Percentiles rank a stretch among this genome's conserved stretches.
Evolutionary conservation across 2,797 vertebrate genomes (phyloP).

Genomic region (Octomys mimax): DNA sequence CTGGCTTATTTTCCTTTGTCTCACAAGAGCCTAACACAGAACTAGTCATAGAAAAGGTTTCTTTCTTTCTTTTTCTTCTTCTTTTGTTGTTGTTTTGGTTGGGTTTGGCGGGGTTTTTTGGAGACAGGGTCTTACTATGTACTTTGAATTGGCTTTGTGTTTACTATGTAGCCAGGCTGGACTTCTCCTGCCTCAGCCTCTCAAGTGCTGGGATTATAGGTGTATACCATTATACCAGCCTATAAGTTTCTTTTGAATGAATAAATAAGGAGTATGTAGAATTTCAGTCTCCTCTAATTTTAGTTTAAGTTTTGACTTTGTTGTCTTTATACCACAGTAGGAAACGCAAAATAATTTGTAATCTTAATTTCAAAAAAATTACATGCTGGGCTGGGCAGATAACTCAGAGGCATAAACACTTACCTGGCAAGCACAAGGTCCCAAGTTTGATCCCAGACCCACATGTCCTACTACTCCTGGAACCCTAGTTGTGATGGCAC

Average conservation of each 20-base stretch:
- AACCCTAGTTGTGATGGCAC: no score
- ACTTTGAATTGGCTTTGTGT: background rate
- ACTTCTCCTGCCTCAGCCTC: background rate
- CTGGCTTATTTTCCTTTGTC: conserved; percentile 51
- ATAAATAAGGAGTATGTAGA: background rate
- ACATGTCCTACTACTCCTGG: no score
- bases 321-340: conserved; percentile 30
- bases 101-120: background rate
- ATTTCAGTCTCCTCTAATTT: conserved; percentile 42
- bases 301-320: conserved; percentile 36
- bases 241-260: conserved; percentile 43
- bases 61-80: background rate
- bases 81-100: no score
- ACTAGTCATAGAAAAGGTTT: conserved; percentile 28
- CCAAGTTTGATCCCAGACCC: background rate
- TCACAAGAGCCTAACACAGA: background rate
- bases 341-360: conserved; percentile 38
- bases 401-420: no score
- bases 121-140: background rate
- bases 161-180: background rate
- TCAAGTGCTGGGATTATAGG: background rate
- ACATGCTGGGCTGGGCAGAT: background rate
- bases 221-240: background rate
- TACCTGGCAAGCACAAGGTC: no score
- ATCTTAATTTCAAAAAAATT: conserved; percentile 47